Evolutionary conservation across 2,888 invertebrate species (phyloP).

Genomic region (Incurvaria masculella): DNA sequence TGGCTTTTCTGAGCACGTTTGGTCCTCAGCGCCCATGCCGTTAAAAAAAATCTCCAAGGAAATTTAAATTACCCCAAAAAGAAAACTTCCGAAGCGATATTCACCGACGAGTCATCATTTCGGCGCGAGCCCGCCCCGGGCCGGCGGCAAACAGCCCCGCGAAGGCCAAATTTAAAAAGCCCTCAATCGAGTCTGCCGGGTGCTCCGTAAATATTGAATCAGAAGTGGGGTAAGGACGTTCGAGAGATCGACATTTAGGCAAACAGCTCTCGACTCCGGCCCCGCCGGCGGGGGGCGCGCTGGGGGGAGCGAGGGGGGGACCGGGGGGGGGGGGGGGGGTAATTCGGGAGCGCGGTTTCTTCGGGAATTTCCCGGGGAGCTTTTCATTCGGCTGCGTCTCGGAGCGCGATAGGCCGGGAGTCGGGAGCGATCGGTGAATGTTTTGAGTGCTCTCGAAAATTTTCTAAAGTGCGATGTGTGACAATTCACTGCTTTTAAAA

Average conservation of each 20-base stretch:
- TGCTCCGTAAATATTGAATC: constrained; percentile 51
- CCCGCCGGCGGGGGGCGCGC: constrained; percentile 7
- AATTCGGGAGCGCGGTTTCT: not conserved
- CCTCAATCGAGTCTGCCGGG: not conserved
- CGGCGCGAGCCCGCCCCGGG: not conserved
- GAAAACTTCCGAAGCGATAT: constrained; percentile 11
- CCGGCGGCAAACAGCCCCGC: not conserved
- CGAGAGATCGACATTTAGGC: constrained; percentile 7
- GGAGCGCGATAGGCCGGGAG: not conserved
- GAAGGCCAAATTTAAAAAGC: not conserved
- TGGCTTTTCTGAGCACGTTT: no score
- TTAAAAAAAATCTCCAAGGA: no score
- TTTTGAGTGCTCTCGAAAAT: no score
- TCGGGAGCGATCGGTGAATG: no score
- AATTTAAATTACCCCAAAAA: constrained; percentile 1
- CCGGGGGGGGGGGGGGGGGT: constrained; percentile 4
- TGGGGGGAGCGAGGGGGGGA: constrained; percentile 9
- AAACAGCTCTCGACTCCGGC: constrained; percentile 13
- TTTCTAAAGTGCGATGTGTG: no score
- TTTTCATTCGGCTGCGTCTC: no score
- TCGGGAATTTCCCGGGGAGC: no score
- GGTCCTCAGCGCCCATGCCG: no score
- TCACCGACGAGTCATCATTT: constrained; percentile 10
- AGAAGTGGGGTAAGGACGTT: constrained; percentile 41
- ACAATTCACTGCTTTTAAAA: no score